Conservation (phyloP, 1,140 invertebrate genomes). For the Rhynchophorus ferrugineus region DNA sequence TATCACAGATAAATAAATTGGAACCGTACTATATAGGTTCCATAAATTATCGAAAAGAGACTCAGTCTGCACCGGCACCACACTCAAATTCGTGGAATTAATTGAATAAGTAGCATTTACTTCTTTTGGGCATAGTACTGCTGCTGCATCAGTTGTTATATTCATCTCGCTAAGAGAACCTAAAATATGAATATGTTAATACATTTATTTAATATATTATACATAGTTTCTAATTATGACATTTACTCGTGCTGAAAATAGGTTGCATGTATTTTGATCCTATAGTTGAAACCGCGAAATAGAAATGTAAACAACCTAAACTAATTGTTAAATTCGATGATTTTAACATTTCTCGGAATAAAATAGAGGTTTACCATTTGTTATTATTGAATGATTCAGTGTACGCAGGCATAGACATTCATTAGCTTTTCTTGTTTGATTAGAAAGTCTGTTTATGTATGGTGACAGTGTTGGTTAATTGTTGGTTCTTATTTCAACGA, state of each 20-base stretch:
- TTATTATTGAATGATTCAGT: too few species aligned
- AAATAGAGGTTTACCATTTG: too few species aligned
- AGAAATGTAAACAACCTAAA: too few species aligned
- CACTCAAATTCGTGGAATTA: slow-evolving; percentile 14
- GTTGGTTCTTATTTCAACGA: too few species aligned
- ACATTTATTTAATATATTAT: background rate
- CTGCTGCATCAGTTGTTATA: background rate
- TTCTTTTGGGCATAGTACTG: slow-evolving; percentile 26
- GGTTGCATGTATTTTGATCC: background rate
- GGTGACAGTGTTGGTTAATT: too few species aligned
- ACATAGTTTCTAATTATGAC: background rate
- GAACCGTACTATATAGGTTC: slow-evolving; percentile 71
- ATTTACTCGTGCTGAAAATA: background rate
- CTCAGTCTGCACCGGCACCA: slow-evolving; percentile 34
- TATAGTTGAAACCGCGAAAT: background rate
- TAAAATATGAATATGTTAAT: slow-evolving; percentile 7
- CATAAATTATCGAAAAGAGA: slow-evolving; percentile 45
- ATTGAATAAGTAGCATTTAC: background rate
- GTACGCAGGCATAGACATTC: too few species aligned
- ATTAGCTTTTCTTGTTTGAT: too few species aligned
- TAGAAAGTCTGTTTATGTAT: too few species aligned
- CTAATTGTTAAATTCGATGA: too few species aligned
- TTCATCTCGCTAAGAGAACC: background rate
- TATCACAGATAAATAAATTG: slow-evolving; percentile 67
- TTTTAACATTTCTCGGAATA: too few species aligned